A percentile compares a stretch with the other conserved stretches of the same genome.
Conservation (phyloP, 2,888 invertebrate genomes). For the Harmothoe impar region DNA sequence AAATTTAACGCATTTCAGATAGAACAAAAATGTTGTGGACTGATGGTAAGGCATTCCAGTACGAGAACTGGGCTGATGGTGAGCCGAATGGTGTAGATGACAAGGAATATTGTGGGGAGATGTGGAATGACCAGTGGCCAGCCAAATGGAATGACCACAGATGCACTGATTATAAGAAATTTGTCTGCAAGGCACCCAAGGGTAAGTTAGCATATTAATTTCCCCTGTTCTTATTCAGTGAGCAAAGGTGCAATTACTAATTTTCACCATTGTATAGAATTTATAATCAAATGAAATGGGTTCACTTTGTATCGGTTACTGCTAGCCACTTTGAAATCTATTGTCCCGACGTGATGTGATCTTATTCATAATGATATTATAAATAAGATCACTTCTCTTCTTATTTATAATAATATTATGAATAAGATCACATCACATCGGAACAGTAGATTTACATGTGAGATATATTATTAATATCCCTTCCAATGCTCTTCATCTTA, state of each 20-base stretch:
- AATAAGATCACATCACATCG: no score
- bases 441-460: no score
- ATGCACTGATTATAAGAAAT: neutral
- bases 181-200: constrained; percentile 55
- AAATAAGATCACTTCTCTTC: no score
- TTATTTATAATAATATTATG: no score
- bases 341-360: no score
- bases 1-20: neutral
- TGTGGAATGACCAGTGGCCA: neutral
- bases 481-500: no score
- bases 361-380: no score
- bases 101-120: constrained; percentile 46
- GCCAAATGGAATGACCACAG: constrained; percentile 31
- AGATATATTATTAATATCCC: no score
- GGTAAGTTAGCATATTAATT: neutral
- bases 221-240: neutral
- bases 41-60: constrained; percentile 64
- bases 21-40: constrained; percentile 57
- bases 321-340: no score
- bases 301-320: no score
- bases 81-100: constrained; percentile 64
- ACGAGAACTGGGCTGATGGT: constrained; percentile 66
- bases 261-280: no score
- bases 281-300: no score
- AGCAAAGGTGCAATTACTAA: neutral